Evolutionary conservation across 2,888 invertebrate genomes (phyloP), one percentile per base, ranked within the genome.

Genomic region (Melanostoma mellinum): DNA sequence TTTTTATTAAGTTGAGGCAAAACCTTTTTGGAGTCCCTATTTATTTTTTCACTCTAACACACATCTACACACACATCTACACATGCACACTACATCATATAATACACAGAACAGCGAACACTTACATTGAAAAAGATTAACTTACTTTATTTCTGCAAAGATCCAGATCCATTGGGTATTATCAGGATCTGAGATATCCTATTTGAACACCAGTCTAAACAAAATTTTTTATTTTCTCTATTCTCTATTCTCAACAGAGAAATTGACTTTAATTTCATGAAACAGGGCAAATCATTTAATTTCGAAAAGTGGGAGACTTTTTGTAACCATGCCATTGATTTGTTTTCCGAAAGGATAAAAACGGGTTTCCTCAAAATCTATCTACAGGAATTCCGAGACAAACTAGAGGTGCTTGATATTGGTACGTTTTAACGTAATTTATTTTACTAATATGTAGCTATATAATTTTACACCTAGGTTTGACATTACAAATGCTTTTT

Each of bases 381-480:
- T n/a, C n/a, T n/a, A n/a, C n/a, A n/a, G n/a, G n/a, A 48, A 48
- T 2, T 48, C 4, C 20, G 20, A 20, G 48, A 20, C 2, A 48
- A 48, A 48, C 20, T 48, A 20, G 20, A 48, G 4, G 5, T 48
- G 30, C 20, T 48, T 20, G 48, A 48, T 48, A 20, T 20, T 20
- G 48, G 20, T 48, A 30, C 20, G 20, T 48, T 20, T 20, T 20
- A 20, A 20, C 48, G 2, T 6, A 46, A 48, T 48, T 20, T 48
- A 48, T 48, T 48, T 48, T 46, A 4, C 46, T 46, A 46, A 46
- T n/a, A 46, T n/a, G n/a, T n/a, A n/a, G 46, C 46, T 46, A 46
- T 46, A 46, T 40, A 5, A 3, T 40, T 40, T 40, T 40, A 40
- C 40, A 40, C 9, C 9, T 40, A 40, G 40, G 40, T 6, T 40